Evolutionary conservation across 37 sponge, comb jelly and placozoan genomes (phyloP), one percentile per base, ranked within the genome.

Genomic region (Hexactinellida sp.): DNA sequence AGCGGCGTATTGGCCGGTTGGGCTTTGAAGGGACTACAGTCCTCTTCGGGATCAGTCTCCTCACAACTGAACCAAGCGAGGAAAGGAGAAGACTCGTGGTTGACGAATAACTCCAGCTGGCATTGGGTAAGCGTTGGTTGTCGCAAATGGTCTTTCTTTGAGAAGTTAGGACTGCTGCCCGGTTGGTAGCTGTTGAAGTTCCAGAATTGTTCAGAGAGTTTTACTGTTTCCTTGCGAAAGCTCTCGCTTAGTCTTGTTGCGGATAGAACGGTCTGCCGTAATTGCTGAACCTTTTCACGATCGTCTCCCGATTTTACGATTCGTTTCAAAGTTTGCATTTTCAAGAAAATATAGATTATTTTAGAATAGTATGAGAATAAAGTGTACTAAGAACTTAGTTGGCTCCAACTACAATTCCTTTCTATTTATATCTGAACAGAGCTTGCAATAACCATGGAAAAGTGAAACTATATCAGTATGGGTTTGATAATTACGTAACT

Each of bases 71-170:
- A 63, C 76, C 76, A 63, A n/a, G 76, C 76, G 5, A 63, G 76
- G 76, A 63, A 63, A 63, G 76, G 76, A 23, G 76, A 63, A 63
- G 30, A 23, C 34, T 63, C 76, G 76, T 63, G 76, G 76, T 63
- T 63, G 28, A 63, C 76, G 76, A 25, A 63, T n/a, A 63, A 63
- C 13, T 63, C 76, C 5, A 63, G 34, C 34, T 63, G 76, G 34
- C 76, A 63, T 63, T 63, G 76, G 28, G 34, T 63, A 7, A 63
- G 76, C 13, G 76, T 63, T 3, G 76, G 76, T n/a, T 63, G 76
- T 63, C 76, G 76, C 3, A n/a, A 63, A 10, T 25, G 76, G 34
- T 63, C 76, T n/a, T 63, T 63, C 76, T 63, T 63, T 21, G 21
- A 25, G 34, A 63, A 63, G 34, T n/a, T n/a, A 21, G 76, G 76